A percentile compares a stretch with the other conserved stretches of the same genome.
These are phyloP conservation scores for Sanderia malayensis DNA, from an alignment of 30 jellyfish, hydroid and myxozoan species.

Conservation along the genomic window DNA sequence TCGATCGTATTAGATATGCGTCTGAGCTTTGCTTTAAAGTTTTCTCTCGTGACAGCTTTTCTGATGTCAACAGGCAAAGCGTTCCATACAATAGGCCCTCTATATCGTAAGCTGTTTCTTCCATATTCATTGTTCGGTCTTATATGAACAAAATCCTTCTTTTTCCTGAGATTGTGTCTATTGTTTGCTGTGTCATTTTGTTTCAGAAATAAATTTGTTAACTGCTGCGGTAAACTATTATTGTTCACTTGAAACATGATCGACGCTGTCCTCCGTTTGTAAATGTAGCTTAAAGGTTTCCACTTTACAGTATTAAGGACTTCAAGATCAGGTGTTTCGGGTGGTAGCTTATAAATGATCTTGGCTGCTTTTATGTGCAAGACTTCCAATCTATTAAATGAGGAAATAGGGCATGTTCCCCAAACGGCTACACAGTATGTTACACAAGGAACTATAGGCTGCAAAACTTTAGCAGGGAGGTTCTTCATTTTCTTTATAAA, in stretches of 20 bases:
- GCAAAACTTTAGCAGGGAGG: neutral
- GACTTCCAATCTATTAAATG: constrained; percentile 8
- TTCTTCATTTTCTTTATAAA: neutral
- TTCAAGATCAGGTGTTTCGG: constrained; percentile 32
- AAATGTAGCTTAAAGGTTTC: constrained; percentile 22
- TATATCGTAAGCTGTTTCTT: too few relatives aligned
- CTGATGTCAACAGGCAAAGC: too few relatives aligned
- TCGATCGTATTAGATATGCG: too few relatives aligned
- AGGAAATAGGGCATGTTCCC: constrained; percentile 19
- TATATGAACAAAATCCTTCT: too few relatives aligned
- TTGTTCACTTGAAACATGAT: constrained; percentile 9
- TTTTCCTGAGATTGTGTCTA: too few relatives aligned
- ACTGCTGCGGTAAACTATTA: neutral
- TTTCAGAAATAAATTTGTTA: constrained; percentile 4
- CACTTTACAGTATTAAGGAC: constrained; percentile 49
- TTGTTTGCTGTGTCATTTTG: too few relatives aligned
- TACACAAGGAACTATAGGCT: neutral
- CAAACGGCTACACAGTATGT: constrained; percentile 14
- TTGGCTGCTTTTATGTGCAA: constrained; percentile 45
- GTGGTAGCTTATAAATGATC: constrained; percentile 30
- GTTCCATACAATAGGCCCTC: too few relatives aligned
- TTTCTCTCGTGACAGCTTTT: too few relatives aligned
- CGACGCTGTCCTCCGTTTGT: constrained; percentile 9
- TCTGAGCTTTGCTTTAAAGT: too few relatives aligned
- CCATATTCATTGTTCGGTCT: too few relatives aligned